Base-by-base conservation (phyloP, 2,797 vertebrate species). In the Myotis planiceps region DNA sequence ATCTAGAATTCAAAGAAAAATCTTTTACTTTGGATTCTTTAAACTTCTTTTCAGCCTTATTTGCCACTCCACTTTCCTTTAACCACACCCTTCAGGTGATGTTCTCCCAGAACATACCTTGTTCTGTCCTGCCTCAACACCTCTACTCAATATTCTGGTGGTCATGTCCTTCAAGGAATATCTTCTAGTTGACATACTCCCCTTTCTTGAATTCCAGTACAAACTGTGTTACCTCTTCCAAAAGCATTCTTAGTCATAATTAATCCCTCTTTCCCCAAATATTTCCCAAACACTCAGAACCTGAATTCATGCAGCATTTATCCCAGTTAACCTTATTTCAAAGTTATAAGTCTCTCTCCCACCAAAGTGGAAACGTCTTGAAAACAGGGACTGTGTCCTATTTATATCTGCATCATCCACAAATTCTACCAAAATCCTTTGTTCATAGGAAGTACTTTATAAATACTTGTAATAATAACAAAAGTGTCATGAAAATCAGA, bases 371-470 rank as follows among this genome's bases (percentile, higher is more conserved):
- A 89, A 87, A 90, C 2, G 83, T 92, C n/a, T 71, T 49, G 13
- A 87, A 87, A 81, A 6, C 14, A 92, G 21, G 4, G 18, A 81
- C 53, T 74, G 1, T 86, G 49, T 68, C 32, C 16, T 34, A 7
- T 58, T 91, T 79, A 69, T 84, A 47, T 88, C 53, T 58, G 29
- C 58, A 37, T 65, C 19, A 16, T 68, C 39, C 49, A 63, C 18
- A 88, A 47, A 72, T 68, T 83, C 66, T 71, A 83, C 29, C 25
- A 92, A 89, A 95, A 92, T 51, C 45, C 1, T 69, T 82, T 65
- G 10, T 76, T 89, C 60, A 18, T 12, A 55, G 25, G 32, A 58
- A 58, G 32, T 27, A 49, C 23, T 69, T 89, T 80, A 66, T 29
- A 93, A 65, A 63, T 91, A 93, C 53, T 49, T 78, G 29, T 34